These are phyloP conservation scores for Halichoerus grypus DNA, from an alignment of 2,113 vertebrate genomes.

Conservation along the genomic window DNA sequence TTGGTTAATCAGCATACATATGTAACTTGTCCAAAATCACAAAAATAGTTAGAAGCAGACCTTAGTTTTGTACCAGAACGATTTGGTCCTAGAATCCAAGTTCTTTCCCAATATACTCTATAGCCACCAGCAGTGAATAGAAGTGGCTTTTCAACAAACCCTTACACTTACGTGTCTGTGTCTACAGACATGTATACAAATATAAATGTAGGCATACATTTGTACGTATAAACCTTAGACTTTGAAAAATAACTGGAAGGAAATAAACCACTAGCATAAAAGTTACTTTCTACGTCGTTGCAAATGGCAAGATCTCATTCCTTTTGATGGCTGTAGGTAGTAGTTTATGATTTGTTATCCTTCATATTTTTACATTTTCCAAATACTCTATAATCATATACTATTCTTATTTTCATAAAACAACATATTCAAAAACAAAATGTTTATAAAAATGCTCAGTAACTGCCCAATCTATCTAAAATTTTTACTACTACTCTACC, in stretches of 20 bases:
- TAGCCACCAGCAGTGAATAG: not conserved
- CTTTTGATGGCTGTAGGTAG: too few species aligned
- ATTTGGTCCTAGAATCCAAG: not conserved
- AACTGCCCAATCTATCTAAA: not conserved
- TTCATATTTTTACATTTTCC: not conserved
- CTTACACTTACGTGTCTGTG: not conserved
- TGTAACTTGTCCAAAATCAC: not conserved
- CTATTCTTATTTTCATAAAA: not conserved
- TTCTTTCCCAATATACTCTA: not conserved
- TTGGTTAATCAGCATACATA: not conserved
- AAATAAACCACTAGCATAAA: not conserved
- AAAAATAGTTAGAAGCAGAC: not conserved
- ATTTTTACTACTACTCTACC: not conserved
- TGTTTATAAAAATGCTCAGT: conserved; percentile 8
- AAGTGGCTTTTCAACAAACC: not conserved
- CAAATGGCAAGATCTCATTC: too few species aligned
- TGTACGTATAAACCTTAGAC: not conserved
- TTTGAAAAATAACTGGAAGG: not conserved
- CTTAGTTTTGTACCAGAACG: not conserved
- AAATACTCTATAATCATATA: not conserved
- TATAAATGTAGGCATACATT: not conserved
- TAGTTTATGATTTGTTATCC: not conserved
- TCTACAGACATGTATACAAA: not conserved
- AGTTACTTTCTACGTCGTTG: not conserved
- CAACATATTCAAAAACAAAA: not conserved